Evolutionary conservation across 2,113 vertebrate genomes (phyloP), one percentile per base, ranked within the genome.

Genomic region (Dipodomys spectabilis): DNA sequence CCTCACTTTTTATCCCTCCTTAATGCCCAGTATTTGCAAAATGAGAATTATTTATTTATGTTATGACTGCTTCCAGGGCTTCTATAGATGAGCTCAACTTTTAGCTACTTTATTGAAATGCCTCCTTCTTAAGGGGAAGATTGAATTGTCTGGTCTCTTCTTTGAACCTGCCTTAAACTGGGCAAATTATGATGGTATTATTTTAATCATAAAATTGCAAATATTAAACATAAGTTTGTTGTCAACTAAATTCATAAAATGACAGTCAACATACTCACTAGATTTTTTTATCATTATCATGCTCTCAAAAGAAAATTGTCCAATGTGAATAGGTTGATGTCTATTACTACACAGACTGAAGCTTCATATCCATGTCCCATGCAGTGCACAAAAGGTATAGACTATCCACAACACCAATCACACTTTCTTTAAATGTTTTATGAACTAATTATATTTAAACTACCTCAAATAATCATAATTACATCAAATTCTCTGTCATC

Each of bases 71-170:
- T 27, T 85, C 19, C 23, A 88, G 73, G 44, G 5, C 49, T 23
- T 94, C 49, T n/a, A 32, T 0, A 86, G 39, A 35, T 64, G 35
- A 28, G 69, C 88, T 73, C 82, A 49, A 68, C 72, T 85, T 68
- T 49, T 74, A 82, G 12, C 49, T 68, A 72, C 73, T 92, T 86
- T 88, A 10, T 92, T 75, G 78, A 87, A 94, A 92, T 27, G 44
- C 78, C 82, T 94, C 86, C 80, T 94, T 60, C 72, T 39, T 96
- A 91, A 96, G 97, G 92, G 88, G 72, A 39, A 65, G 35, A 68
- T 23, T n/a, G 57, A 90, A 95, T 72, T 85, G n/a, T 44, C 3
- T 91, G n/a, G 72, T 67, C 73, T 92, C 92, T 81, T 80, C 90
- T 91, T 72, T 71, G 83, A 68, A 10, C 25, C 93, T 83, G 5